Evolutionary conservation across 2,113 vertebrate species (phyloP), one percentile per base, ranked within the genome.

Genomic region (Plectropomus leopardus): DNA sequence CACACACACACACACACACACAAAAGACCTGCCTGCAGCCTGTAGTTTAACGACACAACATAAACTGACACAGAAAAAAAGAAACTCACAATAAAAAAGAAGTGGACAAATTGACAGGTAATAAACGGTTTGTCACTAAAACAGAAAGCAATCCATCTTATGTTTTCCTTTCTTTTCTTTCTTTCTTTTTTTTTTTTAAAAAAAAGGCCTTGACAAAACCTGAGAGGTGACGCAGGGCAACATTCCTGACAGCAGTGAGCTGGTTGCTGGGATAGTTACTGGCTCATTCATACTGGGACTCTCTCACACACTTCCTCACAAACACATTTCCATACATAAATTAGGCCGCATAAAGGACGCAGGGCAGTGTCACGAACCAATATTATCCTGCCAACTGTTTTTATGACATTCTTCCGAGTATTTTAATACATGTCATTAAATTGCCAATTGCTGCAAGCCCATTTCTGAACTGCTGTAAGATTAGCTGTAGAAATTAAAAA

Each of bases 211-310:
- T 50, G 47, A 51, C 42, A 32, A 69, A 82, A 75, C 68, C 80
- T 57, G 58, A 40, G 86, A 59, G 67, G 73, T 74, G 72, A 72
- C 66, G 17, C 11, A 9, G 75, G 61, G 71, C 76, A 71, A 76
- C 90, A 92, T 93, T 93, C 89, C 80, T 84, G 60, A 36, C 63
- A 47, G 76, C 64, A 60, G 67, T 7, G 11, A 75, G 82, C 51
- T 45, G 21, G 91, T 93, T 90, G 87, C 89, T 59, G 40, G 70
- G 91, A 80, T 69, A 83, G 13, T 44, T 24, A 60, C 32, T 23
- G 44, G 40, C 72, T 63, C 66, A 74, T 21, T 48, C 63, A 51
- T 17, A 76, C 4, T 1, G 19, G 21, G 10, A 24, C 58, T 44
- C 73, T 57, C 36, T 45, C 64, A 85, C 40, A 34, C 17, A 36